Evolutionary conservation across 30 jellyfish, hydroid and myxozoan genomes (phyloP), one percentile per base, ranked within the genome.

Genomic region (Pelagia noctiluca): DNA sequence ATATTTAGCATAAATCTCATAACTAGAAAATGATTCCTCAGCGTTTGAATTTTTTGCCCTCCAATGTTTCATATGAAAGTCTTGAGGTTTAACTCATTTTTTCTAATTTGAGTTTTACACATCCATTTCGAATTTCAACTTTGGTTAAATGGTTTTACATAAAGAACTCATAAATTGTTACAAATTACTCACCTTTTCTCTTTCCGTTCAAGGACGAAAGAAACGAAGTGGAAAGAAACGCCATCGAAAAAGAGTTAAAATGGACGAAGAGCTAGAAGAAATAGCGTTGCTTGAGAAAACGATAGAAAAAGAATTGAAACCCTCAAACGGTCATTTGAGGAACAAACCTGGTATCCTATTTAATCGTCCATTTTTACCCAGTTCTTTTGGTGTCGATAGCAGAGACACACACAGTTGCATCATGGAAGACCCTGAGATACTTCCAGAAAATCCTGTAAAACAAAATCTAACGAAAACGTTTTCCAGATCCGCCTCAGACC

Each of bases 401-500:
- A n/a, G n/a, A n/a, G n/a, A n/a, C n/a, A n/a, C n/a, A n/a, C n/a
- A n/a, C n/a, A n/a, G n/a, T n/a, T n/a, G n/a, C n/a, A n/a, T n/a
- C n/a, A n/a, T n/a, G n/a, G n/a, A n/a, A n/a, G n/a, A n/a, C n/a
- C n/a, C n/a, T n/a, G n/a, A n/a, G n/a, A n/a, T n/a, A n/a, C n/a
- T n/a, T n/a, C 5, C 5, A 33, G 5, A 29, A 53, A 33, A 13
- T 33, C 16, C 46, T 3, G 1, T 12, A 30, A 31, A 66, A 25
- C 62, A 54, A 19, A 75, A 75, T 54, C 65, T 66, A 31, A 24
- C 90, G 32, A 80, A 80, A 35, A 80, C 46, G 70, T 33, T 80
- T n/a, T 80, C 90, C 11, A 49, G 77, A 54, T 80, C 90, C 21
- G 90, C 90, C 5, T 80, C 90, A 18, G 83, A 80, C 67, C 71